phyloP scores from a whole-genome alignment of 2,888 invertebrate species.

The Caenorhabditis parvicauda region DNA sequence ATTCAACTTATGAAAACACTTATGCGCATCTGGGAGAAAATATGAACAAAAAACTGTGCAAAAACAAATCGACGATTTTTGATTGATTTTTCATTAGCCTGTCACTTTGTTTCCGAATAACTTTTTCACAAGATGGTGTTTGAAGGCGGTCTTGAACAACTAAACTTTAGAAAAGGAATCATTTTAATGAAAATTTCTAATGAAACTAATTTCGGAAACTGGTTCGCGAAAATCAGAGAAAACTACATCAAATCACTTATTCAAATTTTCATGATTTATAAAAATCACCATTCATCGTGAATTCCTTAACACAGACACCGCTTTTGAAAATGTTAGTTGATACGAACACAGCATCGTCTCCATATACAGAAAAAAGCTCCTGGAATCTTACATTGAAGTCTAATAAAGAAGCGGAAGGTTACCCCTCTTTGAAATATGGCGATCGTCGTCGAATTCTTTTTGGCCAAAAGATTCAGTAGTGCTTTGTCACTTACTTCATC shows the following conservation, averaged over 20 bases:
- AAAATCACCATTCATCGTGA: conserved; percentile 17
- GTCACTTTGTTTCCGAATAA: too few species aligned
- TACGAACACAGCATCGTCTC: conserved; percentile 48
- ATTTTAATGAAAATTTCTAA: not conserved
- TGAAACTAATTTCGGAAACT: too few species aligned
- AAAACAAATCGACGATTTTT: too few species aligned
- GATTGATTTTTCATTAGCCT: too few species aligned
- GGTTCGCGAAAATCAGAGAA: too few species aligned
- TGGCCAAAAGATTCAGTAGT: conserved; percentile 31
- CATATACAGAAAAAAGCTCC: conserved; percentile 46
- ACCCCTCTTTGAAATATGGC: conserved; percentile 46
- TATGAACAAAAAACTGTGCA: too few species aligned
- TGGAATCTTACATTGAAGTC: conserved; percentile 7
- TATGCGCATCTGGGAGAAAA: too few species aligned
- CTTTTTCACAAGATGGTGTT: too few species aligned
- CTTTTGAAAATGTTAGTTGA: conserved; percentile 51
- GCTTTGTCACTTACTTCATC: conserved; percentile 32
- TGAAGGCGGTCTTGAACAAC: too few species aligned
- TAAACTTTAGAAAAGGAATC: too few species aligned
- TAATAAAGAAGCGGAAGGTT: conserved; percentile 4
- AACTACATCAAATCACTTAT: not conserved
- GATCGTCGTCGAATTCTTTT: conserved; percentile 39
- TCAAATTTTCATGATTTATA: not conserved
- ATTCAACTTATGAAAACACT: too few species aligned
- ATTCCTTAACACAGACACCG: conserved; percentile 42